These are phyloP conservation scores for Eupristina koningsbergeri DNA, from an alignment of 1,140 invertebrate species.

Conservation along the genomic window DNA sequence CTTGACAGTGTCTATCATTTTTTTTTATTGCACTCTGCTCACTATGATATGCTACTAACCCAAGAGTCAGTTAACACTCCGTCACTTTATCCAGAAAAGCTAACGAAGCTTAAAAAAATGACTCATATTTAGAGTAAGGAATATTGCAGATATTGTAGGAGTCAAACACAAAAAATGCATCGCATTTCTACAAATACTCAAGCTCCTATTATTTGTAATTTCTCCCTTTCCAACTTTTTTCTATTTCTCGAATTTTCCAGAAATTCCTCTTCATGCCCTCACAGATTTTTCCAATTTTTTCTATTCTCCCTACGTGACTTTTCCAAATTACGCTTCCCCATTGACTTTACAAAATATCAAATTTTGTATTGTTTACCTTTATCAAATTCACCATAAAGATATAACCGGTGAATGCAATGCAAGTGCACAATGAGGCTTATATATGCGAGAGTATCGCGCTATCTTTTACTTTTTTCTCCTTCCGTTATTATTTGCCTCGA, in stretches of 20 bases:
- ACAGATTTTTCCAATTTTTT: background rate
- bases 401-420: background rate
- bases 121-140: background rate
- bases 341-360: background rate
- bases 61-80: too few species aligned
- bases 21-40: too few species aligned
- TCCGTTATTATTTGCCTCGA: background rate
- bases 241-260: too few species aligned
- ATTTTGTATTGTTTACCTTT: too few species aligned
- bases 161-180: background rate
- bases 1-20: too few species aligned
- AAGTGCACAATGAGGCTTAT: conserved; percentile 11
- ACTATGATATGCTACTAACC: too few species aligned
- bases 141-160: background rate
- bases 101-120: too few species aligned
- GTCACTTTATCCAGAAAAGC: too few species aligned
- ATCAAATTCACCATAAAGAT: background rate
- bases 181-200: background rate
- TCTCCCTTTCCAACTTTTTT: background rate
- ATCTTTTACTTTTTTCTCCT: conserved; percentile 18
- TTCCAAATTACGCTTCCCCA: conserved; percentile 8
- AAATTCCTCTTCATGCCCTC: background rate
- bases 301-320: background rate
- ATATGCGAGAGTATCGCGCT: conserved; percentile 22
- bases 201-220: background rate